Base-by-base conservation (phyloP, 30 jellyfish, hydroid and myxozoan genomes). In the Aurelia sp. region DNA sequence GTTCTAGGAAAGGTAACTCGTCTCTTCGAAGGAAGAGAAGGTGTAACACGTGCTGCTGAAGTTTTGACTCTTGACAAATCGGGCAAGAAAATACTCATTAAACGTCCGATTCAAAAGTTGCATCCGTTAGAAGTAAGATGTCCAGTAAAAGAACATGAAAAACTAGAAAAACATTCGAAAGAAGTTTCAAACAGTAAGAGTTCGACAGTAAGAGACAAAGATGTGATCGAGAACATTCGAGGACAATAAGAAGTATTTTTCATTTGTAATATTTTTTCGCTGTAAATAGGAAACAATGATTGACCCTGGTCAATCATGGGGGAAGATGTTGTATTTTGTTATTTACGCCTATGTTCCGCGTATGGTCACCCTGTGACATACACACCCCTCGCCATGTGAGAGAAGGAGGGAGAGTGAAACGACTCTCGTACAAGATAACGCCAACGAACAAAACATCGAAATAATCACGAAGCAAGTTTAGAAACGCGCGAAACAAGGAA, bases 21-120 rank as follows among this genome's bases (percentile, higher is more conserved):
- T 10, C 61, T 76, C 8, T 30, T 76, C 19, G 35, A 35, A 11
- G 78, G 87, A 13, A 76, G 27, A 33, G 87, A 62, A 52, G 87
- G 77, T 27, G 47, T 66, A 66, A 10, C 18, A 15, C 10, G 77
- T 15, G 77, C 55, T 15, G 77, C 77, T 27, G 55, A 66, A 35
- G 35, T 66, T 15, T n/a, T 66, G 30, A 66, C 77, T 23, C 35
- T 23, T 66, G 19, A 27, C 13, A 66, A 66, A 17, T 23, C 50
- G 59, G 8, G 31, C 55, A n/a, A 66, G 47, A 66, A n/a, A 35
- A 27, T 66, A 17, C 21, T 8, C 50, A 35, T 66, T 3, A 66
- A 35, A 23, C 50, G 77, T 27, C 77, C 77, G 7, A 35, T 66
- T 17, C 77, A 66, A 66, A 66, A 66, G 47, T 23, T 66, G 15